Evolutionary conservation across 2,797 vertebrate genomes (phyloP).

Genomic region (Chelon labrosus): DNA sequence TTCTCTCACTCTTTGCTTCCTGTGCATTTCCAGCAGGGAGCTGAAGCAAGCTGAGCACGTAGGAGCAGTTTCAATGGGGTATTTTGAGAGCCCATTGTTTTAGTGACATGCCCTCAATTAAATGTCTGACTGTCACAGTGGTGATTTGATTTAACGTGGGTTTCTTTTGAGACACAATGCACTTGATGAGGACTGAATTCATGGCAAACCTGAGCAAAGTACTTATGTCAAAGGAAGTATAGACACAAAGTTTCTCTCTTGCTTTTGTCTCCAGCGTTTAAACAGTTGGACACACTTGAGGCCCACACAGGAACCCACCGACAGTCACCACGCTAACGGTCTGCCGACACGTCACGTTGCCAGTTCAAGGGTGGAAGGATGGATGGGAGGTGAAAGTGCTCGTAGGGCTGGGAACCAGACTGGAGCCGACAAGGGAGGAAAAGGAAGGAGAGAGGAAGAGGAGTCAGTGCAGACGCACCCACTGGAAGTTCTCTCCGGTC

Average conservation of each 20-base stretch:
- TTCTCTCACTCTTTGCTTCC: not conserved
- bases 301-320: slow-evolving; percentile 12
- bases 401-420: slow-evolving; percentile 28
- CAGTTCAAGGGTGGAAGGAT: slow-evolving; percentile 52
- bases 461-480: slow-evolving; percentile 51
- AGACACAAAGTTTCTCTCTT: not conserved
- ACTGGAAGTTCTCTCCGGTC: slow-evolving; percentile 66
- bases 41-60: not conserved
- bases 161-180: not conserved
- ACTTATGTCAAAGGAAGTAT: slow-evolving; percentile 1
- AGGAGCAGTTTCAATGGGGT: not conserved
- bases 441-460: slow-evolving; percentile 43
- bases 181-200: not conserved
- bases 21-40: not conserved
- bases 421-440: slow-evolving; percentile 1
- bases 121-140: slow-evolving; percentile 4
- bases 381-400: slow-evolving; percentile 27
- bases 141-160: slow-evolving; percentile 9
- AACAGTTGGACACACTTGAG: slow-evolving; percentile 9
- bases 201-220: not conserved
- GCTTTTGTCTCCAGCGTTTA: slow-evolving; percentile 42
- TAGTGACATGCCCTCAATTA: slow-evolving; percentile 10
- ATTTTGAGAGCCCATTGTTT: slow-evolving; percentile 24
- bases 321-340: slow-evolving; percentile 26
- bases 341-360: slow-evolving; percentile 39